Evolutionary conservation across 2,797 vertebrate genomes (phyloP).

Genomic region (Acanthurus leucopareius): DNA sequence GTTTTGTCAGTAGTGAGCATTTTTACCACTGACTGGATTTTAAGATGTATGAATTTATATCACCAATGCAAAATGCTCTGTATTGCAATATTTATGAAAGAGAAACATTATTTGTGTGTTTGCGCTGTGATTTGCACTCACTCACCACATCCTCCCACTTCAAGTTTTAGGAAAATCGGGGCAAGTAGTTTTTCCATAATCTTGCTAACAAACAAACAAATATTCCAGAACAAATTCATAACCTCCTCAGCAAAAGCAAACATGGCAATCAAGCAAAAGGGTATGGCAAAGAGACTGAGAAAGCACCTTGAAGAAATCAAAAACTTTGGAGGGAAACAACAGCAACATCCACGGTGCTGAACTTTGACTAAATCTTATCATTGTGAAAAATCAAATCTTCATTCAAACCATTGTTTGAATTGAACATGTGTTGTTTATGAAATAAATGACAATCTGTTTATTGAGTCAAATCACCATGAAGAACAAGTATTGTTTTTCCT

Average conservation of each 20-base stretch:
- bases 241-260: conserved; percentile 6
- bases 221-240: too few relatives aligned
- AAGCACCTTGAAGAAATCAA: conserved; percentile 29
- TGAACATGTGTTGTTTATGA: conserved; percentile 52
- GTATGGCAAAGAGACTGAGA: neutral
- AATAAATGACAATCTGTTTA: conserved; percentile 49
- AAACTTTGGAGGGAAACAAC: conserved; percentile 40
- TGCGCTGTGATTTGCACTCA: too few relatives aligned
- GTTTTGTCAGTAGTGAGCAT: too few relatives aligned
- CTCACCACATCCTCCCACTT: too few relatives aligned
- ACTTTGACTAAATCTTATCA: conserved; percentile 26
- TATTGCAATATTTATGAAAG: too few relatives aligned
- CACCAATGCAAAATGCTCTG: too few relatives aligned
- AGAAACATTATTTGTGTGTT: too few relatives aligned
- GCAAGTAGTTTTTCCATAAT: too few relatives aligned
- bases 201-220: too few relatives aligned
- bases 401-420: conserved; percentile 37
- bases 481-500: conserved; percentile 29
- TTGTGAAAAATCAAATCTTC: conserved; percentile 40
- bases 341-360: conserved; percentile 6
- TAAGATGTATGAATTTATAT: too few relatives aligned
- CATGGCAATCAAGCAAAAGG: conserved; percentile 4
- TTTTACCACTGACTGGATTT: too few relatives aligned
- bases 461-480: conserved; percentile 35
- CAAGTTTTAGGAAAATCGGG: too few relatives aligned